Base-by-base conservation (phyloP, 2,113 vertebrate species). In the Catagonus wagneri region DNA sequence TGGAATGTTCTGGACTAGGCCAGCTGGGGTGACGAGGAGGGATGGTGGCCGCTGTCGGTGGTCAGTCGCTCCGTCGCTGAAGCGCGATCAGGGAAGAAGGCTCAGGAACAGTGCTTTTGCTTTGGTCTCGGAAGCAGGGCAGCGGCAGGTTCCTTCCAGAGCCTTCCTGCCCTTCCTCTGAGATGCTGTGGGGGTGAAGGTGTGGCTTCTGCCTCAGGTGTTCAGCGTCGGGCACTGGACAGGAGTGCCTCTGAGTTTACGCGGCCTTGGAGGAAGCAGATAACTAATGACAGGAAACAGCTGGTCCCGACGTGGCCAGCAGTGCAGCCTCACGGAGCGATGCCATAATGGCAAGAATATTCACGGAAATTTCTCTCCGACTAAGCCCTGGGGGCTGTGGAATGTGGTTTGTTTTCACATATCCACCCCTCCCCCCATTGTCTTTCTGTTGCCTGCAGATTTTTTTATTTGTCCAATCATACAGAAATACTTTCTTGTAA, bases 251-350 rank as follows among this genome's bases (percentile, higher is more conserved):
- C 61, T 81, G 56, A 12, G 79, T 81, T 90, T 94, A 92, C 86
- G 19, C 0, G 27, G 94, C 95, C 80, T 20, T 94, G 98, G 95
- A 96, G 97, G 97, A 98, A 98, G 27, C 83, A 80, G 94, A 96
- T 95, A 94, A 93, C 56, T 71, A 76, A 39, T 54, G 83, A 60
- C 61, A 84, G 98, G 96, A 97, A 97, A 90, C 98, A 97, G 97
- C 97, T 98, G 98, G 50, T 16, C 8, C 9, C n/a, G 13, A n/a
- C 16, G 8, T 10, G 50, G 76, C 93, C 86, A 36, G 95, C 29
- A 19, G 19, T 1, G 65, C 69, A 23, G 14, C 85, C 69, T 69
- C 89, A 3, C 9, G 36, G 96, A 63, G 89, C 74, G 39, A 13
- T 22, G 39, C 32, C 68, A 90, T 50, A 8, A 68, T 78, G 84